Conservation (phyloP, 1,140 invertebrate genomes). For the Solenopsis invicta region DNA sequence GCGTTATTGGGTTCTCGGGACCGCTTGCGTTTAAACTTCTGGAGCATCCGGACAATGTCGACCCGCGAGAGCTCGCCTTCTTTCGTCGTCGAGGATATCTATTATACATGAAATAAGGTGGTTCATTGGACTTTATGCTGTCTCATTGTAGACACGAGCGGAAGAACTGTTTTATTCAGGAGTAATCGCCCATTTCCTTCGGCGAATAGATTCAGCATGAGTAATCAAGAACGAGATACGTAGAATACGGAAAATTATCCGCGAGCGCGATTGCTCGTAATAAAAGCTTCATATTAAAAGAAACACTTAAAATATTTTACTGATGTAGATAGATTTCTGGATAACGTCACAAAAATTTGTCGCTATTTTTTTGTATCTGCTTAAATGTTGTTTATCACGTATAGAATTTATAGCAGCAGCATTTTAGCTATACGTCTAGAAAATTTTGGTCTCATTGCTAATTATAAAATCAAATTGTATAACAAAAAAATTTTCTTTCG, state of each 20-base stretch:
- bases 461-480: too few species aligned
- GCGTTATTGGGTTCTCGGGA: background rate
- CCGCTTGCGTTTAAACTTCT: slow-evolving; percentile 15
- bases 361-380: too few species aligned
- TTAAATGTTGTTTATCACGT: too few species aligned
- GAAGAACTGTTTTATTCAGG: slow-evolving; percentile 49
- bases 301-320: background rate
- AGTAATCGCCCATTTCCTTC: slow-evolving; percentile 42
- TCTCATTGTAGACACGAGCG: slow-evolving; percentile 2
- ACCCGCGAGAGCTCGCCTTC: too few species aligned
- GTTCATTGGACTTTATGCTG: slow-evolving; percentile 24
- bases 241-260: slow-evolving; percentile 3
- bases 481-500: too few species aligned
- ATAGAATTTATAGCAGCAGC: too few species aligned
- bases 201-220: slow-evolving; percentile 1
- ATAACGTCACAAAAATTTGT: too few species aligned
- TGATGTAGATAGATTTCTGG: too few species aligned
- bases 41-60: background rate
- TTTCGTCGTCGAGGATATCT: slow-evolving; percentile 18
- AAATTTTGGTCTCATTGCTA: too few species aligned
- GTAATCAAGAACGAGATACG: slow-evolving; percentile 28
- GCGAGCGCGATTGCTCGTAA: background rate
- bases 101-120: slow-evolving; percentile 44
- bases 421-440: too few species aligned
- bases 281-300: background rate